Evolutionary conservation across 1,140 invertebrate genomes (phyloP).

Genomic region (Drosophila truncata): DNA sequence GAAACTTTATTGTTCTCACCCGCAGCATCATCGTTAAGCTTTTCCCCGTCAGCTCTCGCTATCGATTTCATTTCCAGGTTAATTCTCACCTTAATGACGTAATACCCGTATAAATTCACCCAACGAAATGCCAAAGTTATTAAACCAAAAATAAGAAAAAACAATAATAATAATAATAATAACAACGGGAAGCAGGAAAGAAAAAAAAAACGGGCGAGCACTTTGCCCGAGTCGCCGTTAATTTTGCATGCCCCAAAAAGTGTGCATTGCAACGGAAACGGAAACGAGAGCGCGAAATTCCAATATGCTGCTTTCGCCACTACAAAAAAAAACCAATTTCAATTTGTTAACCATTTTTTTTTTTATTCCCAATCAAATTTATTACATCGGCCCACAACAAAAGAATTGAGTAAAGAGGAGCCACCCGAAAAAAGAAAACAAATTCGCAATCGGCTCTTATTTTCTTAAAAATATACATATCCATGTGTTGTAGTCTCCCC

Average conservation of each 20-base stretch:
- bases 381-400: slow-evolving; percentile 62
- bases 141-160: slow-evolving; percentile 33
- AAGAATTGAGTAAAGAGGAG: slow-evolving; percentile 27
- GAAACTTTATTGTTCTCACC: background rate
- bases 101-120: slow-evolving; percentile 23
- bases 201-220: background rate
- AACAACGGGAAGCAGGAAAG: background rate
- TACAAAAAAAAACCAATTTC: slow-evolving; percentile 68
- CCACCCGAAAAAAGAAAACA: slow-evolving; percentile 45
- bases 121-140: slow-evolving; percentile 20
- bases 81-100: slow-evolving; percentile 7
- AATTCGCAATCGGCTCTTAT: slow-evolving; percentile 77
- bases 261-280: slow-evolving; percentile 49
- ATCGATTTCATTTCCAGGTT: slow-evolving; percentile 25
- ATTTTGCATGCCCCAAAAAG: slow-evolving; percentile 60
- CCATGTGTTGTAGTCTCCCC: slow-evolving; percentile 24
- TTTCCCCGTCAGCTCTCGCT: background rate
- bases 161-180: slow-evolving; percentile 19
- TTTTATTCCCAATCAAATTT: slow-evolving; percentile 78
- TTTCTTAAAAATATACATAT: slow-evolving; percentile 71
- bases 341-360: slow-evolving; percentile 77
- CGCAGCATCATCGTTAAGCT: background rate
- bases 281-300: slow-evolving; percentile 65
- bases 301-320: slow-evolving; percentile 57
- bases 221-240: slow-evolving; percentile 40